Base-by-base conservation (phyloP, 2,888 invertebrate genomes). In the Nysson spinosus region DNA sequence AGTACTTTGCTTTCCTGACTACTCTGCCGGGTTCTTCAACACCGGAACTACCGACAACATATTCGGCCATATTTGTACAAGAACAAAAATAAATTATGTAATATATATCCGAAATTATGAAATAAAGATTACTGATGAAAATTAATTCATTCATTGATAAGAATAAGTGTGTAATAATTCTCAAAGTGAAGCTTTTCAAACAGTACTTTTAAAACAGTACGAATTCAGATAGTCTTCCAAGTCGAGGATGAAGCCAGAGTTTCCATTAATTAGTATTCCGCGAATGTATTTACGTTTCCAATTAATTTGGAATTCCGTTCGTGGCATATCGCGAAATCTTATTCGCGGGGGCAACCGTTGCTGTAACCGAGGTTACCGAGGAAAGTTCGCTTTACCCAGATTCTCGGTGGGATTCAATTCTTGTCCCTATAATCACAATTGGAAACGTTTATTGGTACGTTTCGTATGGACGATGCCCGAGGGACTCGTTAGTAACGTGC, bases 401-500 rank as follows among this genome's bases (percentile, higher is more conserved):
- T 12, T 42, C 50, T 24, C 56, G 17, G 7, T n/a, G 43, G 58
- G 51, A 57, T 65, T 54, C 47, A 49, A 17, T 37, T 47, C 43
- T 42, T 62, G 51, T 44, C 51, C 26, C 44, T 61, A 44, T 65
- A 68, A 69, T 72, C 22, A 46, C 64, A 71, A 76, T 76, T 51
- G 73, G 40, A 56, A 69, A 56, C 68, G 62, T 69, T 76, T 76
- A 73, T 72, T 68, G 56, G 56, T 60, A 39, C 47, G 49, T 63
- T 60, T 52, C 63, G 60, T 51, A 24, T 20, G 37, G 32, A 60
- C 56, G 60, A 64, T 62, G 40, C 73, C 55, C 62, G 3, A 22
- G 62, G 47, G 66, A 32, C 73, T 76, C 69, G 73, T 75, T 70
- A 75, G 61, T 51, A 69, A 50, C 50, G 56, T 62, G 50, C 56